phyloP scores from a whole-genome alignment of 2,797 vertebrate genomes.

The Typhlichthys eigenmanni region DNA sequence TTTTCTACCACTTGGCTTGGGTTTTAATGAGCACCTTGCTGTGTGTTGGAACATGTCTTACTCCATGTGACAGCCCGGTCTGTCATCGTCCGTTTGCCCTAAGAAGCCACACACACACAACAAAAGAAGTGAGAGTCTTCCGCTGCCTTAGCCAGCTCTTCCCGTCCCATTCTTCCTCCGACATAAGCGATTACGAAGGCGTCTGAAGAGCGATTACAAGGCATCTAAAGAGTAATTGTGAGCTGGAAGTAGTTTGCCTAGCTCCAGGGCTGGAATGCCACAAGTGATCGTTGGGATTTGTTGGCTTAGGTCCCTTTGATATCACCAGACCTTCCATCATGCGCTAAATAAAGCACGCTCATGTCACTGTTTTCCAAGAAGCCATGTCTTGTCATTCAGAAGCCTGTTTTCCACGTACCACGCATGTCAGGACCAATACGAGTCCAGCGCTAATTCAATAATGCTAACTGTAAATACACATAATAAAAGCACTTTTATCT shows the following conservation, averaged over 20 bases:
- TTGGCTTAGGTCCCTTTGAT: slow-evolving; percentile 5
- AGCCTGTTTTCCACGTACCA: neutral
- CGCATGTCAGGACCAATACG: too few species aligned
- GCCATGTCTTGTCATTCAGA: slow-evolving; percentile 11
- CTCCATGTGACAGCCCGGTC: slow-evolving; percentile 1
- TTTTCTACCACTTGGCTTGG: slow-evolving; percentile 20
- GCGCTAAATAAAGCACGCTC: slow-evolving; percentile 3
- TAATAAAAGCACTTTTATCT: too few species aligned
- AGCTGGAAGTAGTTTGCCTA: slow-evolving; percentile 1
- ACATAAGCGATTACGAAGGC: slow-evolving; percentile 5
- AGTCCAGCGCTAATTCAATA: too few species aligned
- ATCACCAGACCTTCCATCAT: neutral
- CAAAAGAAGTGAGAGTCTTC: slow-evolving; percentile 4
- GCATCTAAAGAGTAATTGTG: slow-evolving; percentile 1
- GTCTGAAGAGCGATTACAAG: slow-evolving; percentile 2
- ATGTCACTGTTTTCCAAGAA: slow-evolving; percentile 1
- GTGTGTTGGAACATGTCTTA: slow-evolving; percentile 12
- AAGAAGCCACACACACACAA: neutral
- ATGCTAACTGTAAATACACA: too few species aligned
- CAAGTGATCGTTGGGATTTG: slow-evolving; percentile 13
- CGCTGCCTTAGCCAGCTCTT: neutral
- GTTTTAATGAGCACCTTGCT: slow-evolving; percentile 37
- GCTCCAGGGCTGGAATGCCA: neutral
- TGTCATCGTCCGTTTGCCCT: neutral
- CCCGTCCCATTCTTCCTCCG: neutral